Evolutionary conservation across 2,113 vertebrate species (phyloP), one percentile per base, ranked within the genome.

Genomic region (Melanostigma gelatinosum): DNA sequence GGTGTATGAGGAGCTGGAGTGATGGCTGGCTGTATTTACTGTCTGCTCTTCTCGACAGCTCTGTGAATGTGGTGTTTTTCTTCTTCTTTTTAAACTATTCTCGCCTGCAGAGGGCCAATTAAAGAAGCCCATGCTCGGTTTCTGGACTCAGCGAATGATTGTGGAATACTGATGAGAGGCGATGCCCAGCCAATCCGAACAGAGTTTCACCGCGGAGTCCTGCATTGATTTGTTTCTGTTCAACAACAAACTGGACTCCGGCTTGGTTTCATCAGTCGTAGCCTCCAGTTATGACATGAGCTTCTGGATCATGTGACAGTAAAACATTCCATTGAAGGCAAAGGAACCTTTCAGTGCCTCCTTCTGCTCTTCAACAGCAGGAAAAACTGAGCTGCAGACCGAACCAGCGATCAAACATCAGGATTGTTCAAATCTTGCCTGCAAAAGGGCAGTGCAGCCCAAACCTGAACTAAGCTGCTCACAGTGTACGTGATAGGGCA

Each of bases 161-260:
- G 75, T 73, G 79, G 89, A 93, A 92, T 92, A 87, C 87, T 89
- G 89, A 93, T 90, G 88, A 86, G 90, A 89, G 81, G 79, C 80
- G 85, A 89, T 27, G 85, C 84, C 57, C 71, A 11, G 75, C 79
- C 83, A 57, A 70, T 85, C 80, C 80, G 54, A 64, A 70, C 75
- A 58, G 71, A 76, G 72, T 75, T 81, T 77, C 80, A 74, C 82
- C 54, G 82, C 72, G 5, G 61, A 79, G 71, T 46, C 62, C 58
- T 83, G 80, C 71, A 85, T 77, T 89, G 79, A 87, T 88, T 90
- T 75, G 69, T 82, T 88, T 87, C 81, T 85, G 11, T 29, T 67
- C 68, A 34, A 32, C 0, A 67, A 50, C 50, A 63, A 75, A 29
- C 61, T 15, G 44, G 24, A 84, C 18, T 60, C 24, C 1, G 22